Conservation (phyloP, 2,113 vertebrate genomes). For the Capricornis sumatraensis region DNA sequence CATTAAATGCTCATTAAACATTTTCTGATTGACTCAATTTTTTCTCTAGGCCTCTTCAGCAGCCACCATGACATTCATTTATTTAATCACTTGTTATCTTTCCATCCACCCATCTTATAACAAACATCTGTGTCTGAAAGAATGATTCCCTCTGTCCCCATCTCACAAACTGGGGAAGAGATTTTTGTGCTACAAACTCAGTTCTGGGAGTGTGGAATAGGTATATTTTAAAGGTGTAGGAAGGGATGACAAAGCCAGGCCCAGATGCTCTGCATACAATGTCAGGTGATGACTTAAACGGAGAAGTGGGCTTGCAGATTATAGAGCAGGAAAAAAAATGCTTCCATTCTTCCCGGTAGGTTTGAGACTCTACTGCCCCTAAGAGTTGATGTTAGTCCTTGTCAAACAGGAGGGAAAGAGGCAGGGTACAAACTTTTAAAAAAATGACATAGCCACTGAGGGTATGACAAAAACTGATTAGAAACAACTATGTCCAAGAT, state of each 20-base stretch:
- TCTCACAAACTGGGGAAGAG: not conserved
- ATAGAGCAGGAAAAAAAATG: not conserved
- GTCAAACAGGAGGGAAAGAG: not conserved
- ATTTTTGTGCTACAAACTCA: not conserved
- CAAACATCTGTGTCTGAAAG: not conserved
- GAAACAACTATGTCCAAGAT: not conserved
- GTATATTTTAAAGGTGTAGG: not conserved
- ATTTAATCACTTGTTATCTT: not conserved
- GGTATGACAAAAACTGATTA: not conserved
- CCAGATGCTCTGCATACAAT: not conserved
- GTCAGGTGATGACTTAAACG: not conserved
- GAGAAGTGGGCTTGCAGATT: not conserved
- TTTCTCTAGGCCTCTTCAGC: not conserved
- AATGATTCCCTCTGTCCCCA: not conserved
- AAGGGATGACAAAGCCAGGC: not conserved
- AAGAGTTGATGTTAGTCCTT: not conserved
- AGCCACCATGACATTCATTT: not conserved
- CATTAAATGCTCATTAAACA: not conserved
- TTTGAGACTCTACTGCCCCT: not conserved
- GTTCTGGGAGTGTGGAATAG: not conserved
- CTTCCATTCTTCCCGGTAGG: not conserved
- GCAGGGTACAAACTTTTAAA: not conserved
- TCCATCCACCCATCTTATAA: not conserved
- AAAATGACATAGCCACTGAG: not conserved
- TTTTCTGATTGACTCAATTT: not conserved